A percentile compares a stretch with the other conserved stretches of the same genome.
Evolutionary conservation across 2,797 vertebrate species (phyloP).

Genomic region (Paguma larvata): DNA sequence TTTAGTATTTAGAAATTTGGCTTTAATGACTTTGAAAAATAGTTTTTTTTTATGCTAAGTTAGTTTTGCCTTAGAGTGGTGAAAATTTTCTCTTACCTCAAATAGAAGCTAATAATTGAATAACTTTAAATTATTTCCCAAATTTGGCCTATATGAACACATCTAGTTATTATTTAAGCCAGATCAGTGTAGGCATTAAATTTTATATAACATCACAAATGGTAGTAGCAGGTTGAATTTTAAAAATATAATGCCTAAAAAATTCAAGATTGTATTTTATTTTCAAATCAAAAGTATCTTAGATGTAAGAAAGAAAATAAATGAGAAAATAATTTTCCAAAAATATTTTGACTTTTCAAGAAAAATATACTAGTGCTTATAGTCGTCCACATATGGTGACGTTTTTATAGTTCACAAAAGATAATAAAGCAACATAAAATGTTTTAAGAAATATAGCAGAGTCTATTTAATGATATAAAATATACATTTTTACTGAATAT

Average conservation of each 20-base stretch:
- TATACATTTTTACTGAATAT: slow-evolving; percentile 50
- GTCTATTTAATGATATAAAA: slow-evolving; percentile 6
- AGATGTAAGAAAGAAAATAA: neutral
- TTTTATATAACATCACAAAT: neutral
- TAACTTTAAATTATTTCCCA: slow-evolving; percentile 23
- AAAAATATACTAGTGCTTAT: neutral
- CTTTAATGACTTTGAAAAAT: neutral
- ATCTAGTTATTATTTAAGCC: neutral
- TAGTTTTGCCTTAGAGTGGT: neutral
- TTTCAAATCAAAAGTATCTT: neutral
- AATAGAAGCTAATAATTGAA: neutral
- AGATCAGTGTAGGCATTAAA: neutral
- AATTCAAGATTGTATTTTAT: neutral
- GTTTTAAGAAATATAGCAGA: neutral
- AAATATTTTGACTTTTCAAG: slow-evolving; percentile 43
- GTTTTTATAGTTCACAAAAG: neutral
- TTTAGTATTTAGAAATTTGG: neutral
- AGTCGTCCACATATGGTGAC: neutral
- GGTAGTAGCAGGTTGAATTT: neutral
- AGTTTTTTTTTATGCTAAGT: neutral
- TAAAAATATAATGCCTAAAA: neutral
- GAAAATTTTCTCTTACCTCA: neutral
- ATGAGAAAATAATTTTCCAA: neutral
- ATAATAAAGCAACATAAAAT: neutral
- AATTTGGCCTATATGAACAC: neutral